Evolutionary conservation across 2,888 invertebrate genomes (phyloP), one percentile per base, ranked within the genome.

Genomic region (Andricus curvator): DNA sequence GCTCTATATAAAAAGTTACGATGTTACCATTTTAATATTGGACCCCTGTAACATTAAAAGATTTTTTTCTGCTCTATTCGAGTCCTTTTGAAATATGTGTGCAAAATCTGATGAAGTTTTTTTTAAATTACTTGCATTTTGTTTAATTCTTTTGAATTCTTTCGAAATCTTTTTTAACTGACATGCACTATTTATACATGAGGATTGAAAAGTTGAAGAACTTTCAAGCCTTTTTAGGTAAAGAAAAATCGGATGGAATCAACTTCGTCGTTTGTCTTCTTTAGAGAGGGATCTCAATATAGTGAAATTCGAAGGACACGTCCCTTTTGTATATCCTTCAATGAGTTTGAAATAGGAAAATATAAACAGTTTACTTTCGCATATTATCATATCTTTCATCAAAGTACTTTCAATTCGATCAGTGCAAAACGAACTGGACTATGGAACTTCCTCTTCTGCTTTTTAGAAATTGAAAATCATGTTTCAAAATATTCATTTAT

Each of bases 241-340:
- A 25, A 68, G 48, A 29, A 68, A 68, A 68, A 68, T 68, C 48
- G 44, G 68, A 68, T 68, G 44, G 9, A 68, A 68, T 68, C 48
- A 48, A 48, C 17, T 44, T 68, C 68, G 17, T 68, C 29, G 44
- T 68, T 68, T 68, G 20, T 68, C 48, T 68, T 44, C 67, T 68
- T 68, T 68, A 41, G 5, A 44, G 15, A 22, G 15, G 65, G 13
- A 67, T 67, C 67, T 67, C 41, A 20, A 41, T n/a, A 41, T n/a
- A 17, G 22, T 44, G 9, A n/a, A n/a, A 22, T 22, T 68, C 48
- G 44, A 44, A 48, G 29, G 48, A 68, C 25, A 22, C 37, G 66
- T 17, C 29, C 29, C 48, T 48, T 68, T 29, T n/a, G 68, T 68
- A 68, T 68, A 22, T 68, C 41, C 13, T 68, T 41, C 22, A 25